These are phyloP conservation scores for Steatocranus sp. DNA, from an alignment of 2,797 vertebrate species.

Conservation along the genomic window DNA sequence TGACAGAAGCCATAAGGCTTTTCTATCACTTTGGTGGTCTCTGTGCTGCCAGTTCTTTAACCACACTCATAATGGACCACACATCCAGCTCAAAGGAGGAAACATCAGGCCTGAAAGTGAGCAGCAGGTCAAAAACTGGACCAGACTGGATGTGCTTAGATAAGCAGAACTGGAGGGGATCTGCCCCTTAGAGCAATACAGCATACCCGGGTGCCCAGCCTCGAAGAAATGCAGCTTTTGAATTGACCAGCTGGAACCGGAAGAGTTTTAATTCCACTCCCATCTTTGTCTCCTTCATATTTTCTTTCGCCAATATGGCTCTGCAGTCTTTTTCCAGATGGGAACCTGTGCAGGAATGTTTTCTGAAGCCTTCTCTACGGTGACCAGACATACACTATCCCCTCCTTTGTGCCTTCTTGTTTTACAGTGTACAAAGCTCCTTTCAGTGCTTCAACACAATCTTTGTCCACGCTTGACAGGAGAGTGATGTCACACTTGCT, in stretches of 20 bases:
- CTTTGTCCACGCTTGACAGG: conserved; percentile 45
- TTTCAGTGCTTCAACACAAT: conserved; percentile 40
- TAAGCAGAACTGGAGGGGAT: conserved; percentile 61
- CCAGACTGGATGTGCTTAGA: conserved; percentile 69
- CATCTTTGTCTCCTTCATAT: conserved; percentile 31
- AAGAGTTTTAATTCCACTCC: conserved; percentile 42
- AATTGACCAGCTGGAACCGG: conserved; percentile 33
- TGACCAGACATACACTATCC: conserved; percentile 15
- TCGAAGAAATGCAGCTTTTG: conserved; percentile 1
- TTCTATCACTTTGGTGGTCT: conserved; percentile 65
- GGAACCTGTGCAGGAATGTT: conserved; percentile 40
- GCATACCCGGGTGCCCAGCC: conserved; percentile 20
- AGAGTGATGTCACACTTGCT: conserved; percentile 46
- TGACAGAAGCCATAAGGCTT: conserved; percentile 15
- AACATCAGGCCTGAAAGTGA: conserved; percentile 50
- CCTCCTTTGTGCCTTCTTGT: conserved; percentile 32
- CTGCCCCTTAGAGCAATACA: conserved; percentile 40
- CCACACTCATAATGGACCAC: conserved; percentile 69
- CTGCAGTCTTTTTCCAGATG: conserved; percentile 28
- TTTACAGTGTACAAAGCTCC: conserved; percentile 47
- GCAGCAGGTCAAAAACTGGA: conserved; percentile 66
- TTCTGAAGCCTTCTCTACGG: conserved; percentile 32
- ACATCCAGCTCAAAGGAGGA: conserved; percentile 67
- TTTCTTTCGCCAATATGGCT: conserved; percentile 18
- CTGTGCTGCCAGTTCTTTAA: conserved; percentile 43